Evolutionary conservation across 1,140 invertebrate species (phyloP), one percentile per base, ranked within the genome.

Genomic region (Halesus radiatus): DNA sequence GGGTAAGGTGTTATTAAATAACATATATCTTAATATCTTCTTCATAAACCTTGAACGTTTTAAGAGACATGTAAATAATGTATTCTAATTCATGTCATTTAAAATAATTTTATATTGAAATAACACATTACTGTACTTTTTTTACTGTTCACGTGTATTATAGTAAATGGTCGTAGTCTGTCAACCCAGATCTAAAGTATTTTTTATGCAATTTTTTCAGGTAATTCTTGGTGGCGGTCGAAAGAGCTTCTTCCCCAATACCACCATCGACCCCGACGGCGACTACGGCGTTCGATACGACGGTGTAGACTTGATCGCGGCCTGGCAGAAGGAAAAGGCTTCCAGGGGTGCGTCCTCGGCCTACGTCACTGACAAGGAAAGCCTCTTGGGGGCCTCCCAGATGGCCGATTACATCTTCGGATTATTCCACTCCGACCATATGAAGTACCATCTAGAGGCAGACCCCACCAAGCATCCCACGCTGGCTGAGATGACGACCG

Each of bases 401-500:
- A 82, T 52, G 94, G 3, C 85, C 90, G 79, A 88, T 94, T 72
- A 84, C 90, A 6, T 94, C 0, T 84, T 94, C n/a, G 93, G 93
- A 1, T 84, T 93, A 3, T 93, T 92, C 84, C 86, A 90, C 84
- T 85, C 88, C 16, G 88, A 88, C 81, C 91, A 92, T 80, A 89
- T 91, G 87, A 85, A 88, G 0, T 92, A 92, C 84, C 93, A 91
- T 80, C 83, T 90, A n/a, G 77, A 87, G 37, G 85, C 84, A 0
- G 85, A 91, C 81, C 54, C 85, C 84, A 88, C 6, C 86, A 93
- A 87, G 64, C 92, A 84, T 88, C 95, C 95, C 0, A 94, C 95
- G 1, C 87, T 98, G 0, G 92, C 93, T 0, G 95, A 98, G 85
- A 95, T 98, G 91, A 95, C 95, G 0, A 91, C 93, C 80, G 93